Percentiles rank a stretch among this genome's conserved stretches.
Evolutionary conservation across 2,888 invertebrate genomes (phyloP).

Genomic region (Ectropis crepuscularia): DNA sequence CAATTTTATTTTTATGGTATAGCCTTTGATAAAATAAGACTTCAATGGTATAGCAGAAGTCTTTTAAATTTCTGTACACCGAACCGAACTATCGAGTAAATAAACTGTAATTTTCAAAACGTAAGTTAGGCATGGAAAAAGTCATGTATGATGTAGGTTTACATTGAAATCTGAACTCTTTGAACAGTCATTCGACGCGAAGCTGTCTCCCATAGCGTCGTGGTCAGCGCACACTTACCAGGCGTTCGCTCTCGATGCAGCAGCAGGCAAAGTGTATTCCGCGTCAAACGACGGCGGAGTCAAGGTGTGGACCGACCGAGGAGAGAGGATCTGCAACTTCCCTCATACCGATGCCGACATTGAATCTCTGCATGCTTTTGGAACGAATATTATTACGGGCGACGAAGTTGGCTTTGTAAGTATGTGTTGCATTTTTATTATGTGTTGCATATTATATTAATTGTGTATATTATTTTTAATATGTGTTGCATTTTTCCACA

Average conservation of each 20-base stretch:
- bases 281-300: conserved; percentile 87
- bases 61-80: no score
- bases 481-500: no score
- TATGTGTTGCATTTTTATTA: conserved; percentile 31
- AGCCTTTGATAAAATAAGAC: no score
- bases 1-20: no score
- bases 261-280: conserved; percentile 81
- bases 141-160: no score
- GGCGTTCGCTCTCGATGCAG: conserved; percentile 84
- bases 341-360: conserved; percentile 72
- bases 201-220: conserved; percentile 57
- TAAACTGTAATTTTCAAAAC: no score
- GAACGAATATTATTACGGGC: conserved; percentile 83
- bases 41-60: no score
- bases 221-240: conserved; percentile 86
- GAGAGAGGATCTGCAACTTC: conserved; percentile 66
- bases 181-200: conserved; percentile 64
- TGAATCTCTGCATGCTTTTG: conserved; percentile 60
- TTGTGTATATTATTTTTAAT: no score
- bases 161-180: background rate
- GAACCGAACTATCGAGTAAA: no score
- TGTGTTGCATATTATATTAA: no score
- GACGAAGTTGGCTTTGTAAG: conserved; percentile 87
- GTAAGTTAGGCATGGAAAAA: no score
- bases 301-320: conserved; percentile 80